phyloP scores from a whole-genome alignment of 1,140 invertebrate genomes.

The Metopolophium dirhodum region DNA sequence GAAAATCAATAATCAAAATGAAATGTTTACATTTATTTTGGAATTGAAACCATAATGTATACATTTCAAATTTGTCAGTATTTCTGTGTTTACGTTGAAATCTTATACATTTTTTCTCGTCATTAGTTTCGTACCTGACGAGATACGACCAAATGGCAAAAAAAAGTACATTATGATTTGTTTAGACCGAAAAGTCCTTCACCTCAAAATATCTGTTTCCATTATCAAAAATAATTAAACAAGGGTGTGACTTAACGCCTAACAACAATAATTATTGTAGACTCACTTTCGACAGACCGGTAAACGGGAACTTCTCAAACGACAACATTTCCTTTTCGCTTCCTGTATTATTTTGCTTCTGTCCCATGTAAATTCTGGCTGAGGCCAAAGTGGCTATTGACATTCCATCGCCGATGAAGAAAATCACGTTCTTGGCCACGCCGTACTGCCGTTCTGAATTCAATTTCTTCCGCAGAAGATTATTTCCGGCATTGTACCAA shows the following conservation, averaged over 20 bases:
- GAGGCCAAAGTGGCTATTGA: conserved; percentile 73
- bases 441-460: conserved; percentile 62
- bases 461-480: not conserved
- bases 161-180: not conserved
- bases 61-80: not conserved
- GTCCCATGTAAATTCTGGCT: conserved; percentile 69
- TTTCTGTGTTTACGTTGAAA: not conserved
- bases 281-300: conserved; percentile 63
- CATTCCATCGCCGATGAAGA: conserved; percentile 80
- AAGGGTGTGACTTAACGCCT: not conserved
- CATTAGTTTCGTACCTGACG: not conserved
- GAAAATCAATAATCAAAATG: not conserved
- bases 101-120: not conserved
- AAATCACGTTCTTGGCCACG: conserved; percentile 72
- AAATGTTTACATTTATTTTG: not conserved
- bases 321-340: conserved; percentile 65
- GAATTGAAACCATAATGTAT: not conserved
- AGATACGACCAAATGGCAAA: not conserved
- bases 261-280: not conserved
- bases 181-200: rapidly evolving
- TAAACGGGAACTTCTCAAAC: conserved; percentile 67
- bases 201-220: not conserved
- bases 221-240: not conserved
- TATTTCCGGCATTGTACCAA: not conserved
- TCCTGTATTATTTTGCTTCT: conserved; percentile 66